phyloP scores from a whole-genome alignment of 2,797 vertebrate genomes.

The Craterocephalus amniculus region DNA sequence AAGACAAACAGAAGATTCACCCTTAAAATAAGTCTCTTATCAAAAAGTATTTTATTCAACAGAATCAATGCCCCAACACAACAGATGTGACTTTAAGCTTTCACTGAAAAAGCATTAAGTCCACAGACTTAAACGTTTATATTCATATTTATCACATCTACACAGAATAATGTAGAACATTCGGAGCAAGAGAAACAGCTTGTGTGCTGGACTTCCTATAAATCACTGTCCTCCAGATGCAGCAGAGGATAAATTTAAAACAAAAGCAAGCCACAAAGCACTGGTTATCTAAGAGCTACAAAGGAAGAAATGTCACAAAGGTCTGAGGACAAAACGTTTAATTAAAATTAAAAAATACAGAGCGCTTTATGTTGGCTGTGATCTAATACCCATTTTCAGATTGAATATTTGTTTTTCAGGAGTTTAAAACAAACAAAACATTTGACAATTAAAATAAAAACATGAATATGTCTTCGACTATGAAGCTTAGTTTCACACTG shows the following conservation, averaged over 20 bases:
- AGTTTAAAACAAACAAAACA: constrained; percentile 74
- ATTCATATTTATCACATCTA: constrained; percentile 16
- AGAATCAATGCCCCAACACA: constrained; percentile 70
- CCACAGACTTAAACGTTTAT: constrained; percentile 29
- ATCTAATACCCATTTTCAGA: constrained; percentile 22
- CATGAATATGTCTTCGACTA: constrained; percentile 54
- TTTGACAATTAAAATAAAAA: constrained; percentile 76
- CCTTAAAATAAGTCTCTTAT: constrained; percentile 32
- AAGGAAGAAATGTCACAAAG: constrained; percentile 54
- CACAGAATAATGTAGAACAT: constrained; percentile 36
- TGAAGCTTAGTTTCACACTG: constrained; percentile 56
- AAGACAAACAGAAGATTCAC: not conserved
- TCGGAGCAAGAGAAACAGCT: constrained; percentile 11
- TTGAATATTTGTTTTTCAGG: constrained; percentile 53
- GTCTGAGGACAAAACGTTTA: constrained; percentile 72
- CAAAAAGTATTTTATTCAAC: constrained; percentile 77
- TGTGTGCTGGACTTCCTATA: constrained; percentile 10
- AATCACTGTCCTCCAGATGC: constrained; percentile 18
- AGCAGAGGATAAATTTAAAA: not conserved
- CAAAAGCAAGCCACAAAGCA: constrained; percentile 16
- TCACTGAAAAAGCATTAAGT: constrained; percentile 53
- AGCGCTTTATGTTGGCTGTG: constrained; percentile 50
- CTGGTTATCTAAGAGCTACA: constrained; percentile 26
- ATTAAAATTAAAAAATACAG: constrained; percentile 81
- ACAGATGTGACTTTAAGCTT: constrained; percentile 60